Conservation (phyloP, 2,888 invertebrate genomes). For the Capitulum mitella region DNA sequence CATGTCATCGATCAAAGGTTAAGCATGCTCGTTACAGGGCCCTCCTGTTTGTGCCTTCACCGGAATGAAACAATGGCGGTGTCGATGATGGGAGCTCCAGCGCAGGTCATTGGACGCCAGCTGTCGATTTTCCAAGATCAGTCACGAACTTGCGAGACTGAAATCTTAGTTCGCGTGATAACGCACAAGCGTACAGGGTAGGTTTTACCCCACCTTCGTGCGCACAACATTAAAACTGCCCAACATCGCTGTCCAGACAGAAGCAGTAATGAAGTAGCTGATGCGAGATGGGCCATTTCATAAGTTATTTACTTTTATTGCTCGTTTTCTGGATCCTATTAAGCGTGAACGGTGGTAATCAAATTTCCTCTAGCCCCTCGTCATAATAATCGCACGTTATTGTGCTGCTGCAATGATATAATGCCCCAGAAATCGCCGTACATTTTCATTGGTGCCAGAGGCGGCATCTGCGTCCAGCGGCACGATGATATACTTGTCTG, state of each 20-base stretch:
- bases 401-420: background rate
- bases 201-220: too few relatives aligned
- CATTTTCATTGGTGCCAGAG: constrained; percentile 13
- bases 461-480: background rate
- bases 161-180: too few relatives aligned
- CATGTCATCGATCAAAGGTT: background rate
- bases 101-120: background rate
- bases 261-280: background rate
- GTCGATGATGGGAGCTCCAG: background rate
- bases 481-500: constrained; percentile 8
- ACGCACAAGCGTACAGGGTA: too few relatives aligned
- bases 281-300: background rate
- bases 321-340: constrained; percentile 17
- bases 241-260: too few relatives aligned
- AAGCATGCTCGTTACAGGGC: background rate
- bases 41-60: background rate
- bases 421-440: constrained; percentile 15
- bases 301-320: constrained; percentile 23
- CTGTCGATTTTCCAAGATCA: background rate
- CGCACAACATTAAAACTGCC: too few relatives aligned
- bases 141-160: too few relatives aligned
- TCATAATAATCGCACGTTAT: constrained; percentile 14
- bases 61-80: background rate
- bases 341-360: constrained; percentile 13
- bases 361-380: constrained; percentile 2